These are phyloP conservation scores for Acestrorhynchus altus DNA, from an alignment of 2,797 vertebrate genomes.

Conservation along the genomic window DNA sequence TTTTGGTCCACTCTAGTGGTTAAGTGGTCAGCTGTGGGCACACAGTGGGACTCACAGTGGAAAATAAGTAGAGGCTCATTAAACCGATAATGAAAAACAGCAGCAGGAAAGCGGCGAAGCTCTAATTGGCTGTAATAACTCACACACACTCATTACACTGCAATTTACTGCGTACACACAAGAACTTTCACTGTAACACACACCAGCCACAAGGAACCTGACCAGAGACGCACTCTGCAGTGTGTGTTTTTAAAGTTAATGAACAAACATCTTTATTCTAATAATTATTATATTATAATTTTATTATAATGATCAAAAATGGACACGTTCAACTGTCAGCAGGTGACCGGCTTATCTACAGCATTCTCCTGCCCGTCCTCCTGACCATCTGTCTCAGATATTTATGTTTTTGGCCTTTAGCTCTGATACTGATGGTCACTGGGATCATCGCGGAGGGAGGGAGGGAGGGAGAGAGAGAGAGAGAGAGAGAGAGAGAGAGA, in stretches of 20 bases:
- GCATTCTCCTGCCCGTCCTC: conserved; percentile 67
- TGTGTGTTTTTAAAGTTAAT: no score
- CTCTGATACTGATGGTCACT: conserved; percentile 83
- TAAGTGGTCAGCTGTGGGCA: background rate
- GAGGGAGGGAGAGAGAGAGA: no score
- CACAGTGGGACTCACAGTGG: background rate
- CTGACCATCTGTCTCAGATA: conserved; percentile 78
- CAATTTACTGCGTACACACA: conserved; percentile 34
- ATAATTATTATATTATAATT: no score
- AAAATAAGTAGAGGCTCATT: background rate
- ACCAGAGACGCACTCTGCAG: background rate
- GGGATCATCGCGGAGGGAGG: conserved; percentile 79
- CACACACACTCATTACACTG: background rate
- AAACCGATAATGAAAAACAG: background rate
- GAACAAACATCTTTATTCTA: no score
- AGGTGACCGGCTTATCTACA: no score
- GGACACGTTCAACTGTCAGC: no score
- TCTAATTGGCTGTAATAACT: background rate
- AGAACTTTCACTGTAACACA: conserved; percentile 42
- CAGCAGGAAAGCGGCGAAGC: background rate
- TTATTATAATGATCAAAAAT: no score
- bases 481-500: no score
- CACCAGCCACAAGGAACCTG: background rate
- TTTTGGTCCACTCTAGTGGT: background rate
- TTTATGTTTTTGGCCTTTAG: conserved; percentile 80